Conservation (phyloP, 2,888 invertebrate genomes). For the Acleris literana region DNA sequence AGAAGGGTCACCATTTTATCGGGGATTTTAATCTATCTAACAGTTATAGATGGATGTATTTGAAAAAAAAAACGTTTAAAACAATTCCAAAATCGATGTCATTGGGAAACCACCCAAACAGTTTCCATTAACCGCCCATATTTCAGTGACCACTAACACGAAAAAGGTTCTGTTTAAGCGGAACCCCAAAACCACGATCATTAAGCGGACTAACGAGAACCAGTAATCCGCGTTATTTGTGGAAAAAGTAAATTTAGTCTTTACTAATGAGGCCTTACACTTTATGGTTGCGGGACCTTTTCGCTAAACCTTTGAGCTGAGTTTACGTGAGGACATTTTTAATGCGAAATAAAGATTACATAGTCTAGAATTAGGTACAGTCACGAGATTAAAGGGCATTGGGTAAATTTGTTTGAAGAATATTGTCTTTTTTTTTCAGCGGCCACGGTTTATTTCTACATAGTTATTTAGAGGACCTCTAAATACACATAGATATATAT, state of each 20-base stretch:
- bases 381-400: too few relatives aligned
- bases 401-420: too few relatives aligned
- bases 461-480: too few relatives aligned
- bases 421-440: too few relatives aligned
- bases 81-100: neutral
- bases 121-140: neutral
- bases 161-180: neutral
- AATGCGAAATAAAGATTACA: neutral
- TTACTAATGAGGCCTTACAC: constrained; percentile 35
- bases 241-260: constrained; percentile 35
- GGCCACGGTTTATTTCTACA: too few relatives aligned
- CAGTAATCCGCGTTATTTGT: constrained; percentile 26
- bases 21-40: too few relatives aligned
- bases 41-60: too few relatives aligned
- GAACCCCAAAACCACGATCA: constrained; percentile 28
- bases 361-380: too few relatives aligned
- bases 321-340: constrained; percentile 3
- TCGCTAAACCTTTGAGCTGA: constrained; percentile 4
- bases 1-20: too few relatives aligned
- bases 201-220: constrained; percentile 33
- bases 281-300: constrained; percentile 17
- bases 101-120: neutral
- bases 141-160: neutral
- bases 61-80: neutral
- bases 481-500: too few relatives aligned